A percentile compares a stretch with the other conserved stretches of the same genome.
phyloP scores from a whole-genome alignment of 1,140 invertebrate genomes.

The Nixonia krombeini region DNA sequence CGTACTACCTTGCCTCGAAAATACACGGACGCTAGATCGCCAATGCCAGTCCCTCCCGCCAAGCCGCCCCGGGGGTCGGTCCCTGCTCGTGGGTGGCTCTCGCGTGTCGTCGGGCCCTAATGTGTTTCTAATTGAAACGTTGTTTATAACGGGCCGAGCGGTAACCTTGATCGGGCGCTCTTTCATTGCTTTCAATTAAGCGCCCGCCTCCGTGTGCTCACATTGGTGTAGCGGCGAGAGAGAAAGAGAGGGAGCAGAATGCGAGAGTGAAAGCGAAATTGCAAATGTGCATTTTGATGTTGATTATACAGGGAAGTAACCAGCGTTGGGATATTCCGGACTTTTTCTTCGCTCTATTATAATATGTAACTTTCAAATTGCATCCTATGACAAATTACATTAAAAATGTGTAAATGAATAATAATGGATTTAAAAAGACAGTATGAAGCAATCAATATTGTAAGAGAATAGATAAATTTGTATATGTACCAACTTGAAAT shows the following conservation, averaged over 20 bases:
- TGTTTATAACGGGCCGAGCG: constrained; percentile 37
- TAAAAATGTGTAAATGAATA: too few relatives aligned
- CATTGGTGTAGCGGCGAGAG: not conserved
- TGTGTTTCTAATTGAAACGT: constrained; percentile 66
- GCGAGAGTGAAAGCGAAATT: not conserved
- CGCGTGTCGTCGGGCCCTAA: constrained; percentile 58
- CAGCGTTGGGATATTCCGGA: too few relatives aligned
- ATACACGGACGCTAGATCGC: constrained; percentile 57
- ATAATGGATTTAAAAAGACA: too few relatives aligned
- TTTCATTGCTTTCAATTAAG: constrained; percentile 43
- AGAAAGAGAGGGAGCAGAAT: constrained; percentile 13
- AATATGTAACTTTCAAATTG: too few relatives aligned
- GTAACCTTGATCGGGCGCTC: constrained; percentile 32
- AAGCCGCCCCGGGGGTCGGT: constrained; percentile 48
- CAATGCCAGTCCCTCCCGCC: constrained; percentile 38
- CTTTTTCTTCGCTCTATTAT: too few relatives aligned
- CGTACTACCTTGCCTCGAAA: constrained; percentile 54
- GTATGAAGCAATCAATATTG: too few relatives aligned
- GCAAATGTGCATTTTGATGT: too few relatives aligned
- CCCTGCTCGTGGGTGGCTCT: constrained; percentile 61
- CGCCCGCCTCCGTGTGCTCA: constrained; percentile 2
- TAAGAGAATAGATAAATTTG: too few relatives aligned
- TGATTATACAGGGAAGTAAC: too few relatives aligned
- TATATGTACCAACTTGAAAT: too few relatives aligned
- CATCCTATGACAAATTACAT: too few relatives aligned